Evolutionary conservation across 2,888 invertebrate species (phyloP).

Genomic region (Phania funesta): DNA sequence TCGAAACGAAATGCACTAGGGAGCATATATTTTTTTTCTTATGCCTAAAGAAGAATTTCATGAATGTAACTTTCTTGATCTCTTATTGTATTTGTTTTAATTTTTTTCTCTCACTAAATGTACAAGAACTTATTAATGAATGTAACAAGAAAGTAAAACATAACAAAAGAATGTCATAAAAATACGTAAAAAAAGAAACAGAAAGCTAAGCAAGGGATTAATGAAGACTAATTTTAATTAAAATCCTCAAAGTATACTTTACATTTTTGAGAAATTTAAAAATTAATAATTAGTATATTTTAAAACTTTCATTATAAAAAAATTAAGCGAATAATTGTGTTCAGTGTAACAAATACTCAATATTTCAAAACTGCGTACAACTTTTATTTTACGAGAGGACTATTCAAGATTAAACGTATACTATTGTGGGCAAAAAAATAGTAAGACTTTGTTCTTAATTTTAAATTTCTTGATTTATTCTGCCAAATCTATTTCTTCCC

Average conservation of each 20-base stretch:
- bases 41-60: slow-evolving; percentile 9
- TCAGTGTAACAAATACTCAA: too few species aligned
- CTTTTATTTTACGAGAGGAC: too few species aligned
- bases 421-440: too few species aligned
- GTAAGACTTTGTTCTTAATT: too few species aligned
- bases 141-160: slow-evolving; percentile 46
- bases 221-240: not conserved
- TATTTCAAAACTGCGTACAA: too few species aligned
- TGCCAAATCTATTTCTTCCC: too few species aligned
- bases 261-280: too few species aligned
- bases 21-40: slow-evolving; percentile 36
- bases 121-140: slow-evolving; percentile 45
- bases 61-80: slow-evolving; percentile 25
- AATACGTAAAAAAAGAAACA: not conserved
- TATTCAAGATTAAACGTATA: too few species aligned
- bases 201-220: slow-evolving; percentile 1
- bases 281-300: too few species aligned
- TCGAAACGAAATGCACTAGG: slow-evolving; percentile 48
- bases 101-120: not conserved
- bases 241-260: not conserved
- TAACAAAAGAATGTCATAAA: slow-evolving; percentile 22
- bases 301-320: too few species aligned
- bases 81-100: slow-evolving; percentile 12
- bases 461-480: too few species aligned
- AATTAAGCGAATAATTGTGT: too few species aligned